Evolutionary conservation across 2,113 vertebrate species (phyloP), one percentile per base, ranked within the genome.

Genomic region (Pholis gunnellus): DNA sequence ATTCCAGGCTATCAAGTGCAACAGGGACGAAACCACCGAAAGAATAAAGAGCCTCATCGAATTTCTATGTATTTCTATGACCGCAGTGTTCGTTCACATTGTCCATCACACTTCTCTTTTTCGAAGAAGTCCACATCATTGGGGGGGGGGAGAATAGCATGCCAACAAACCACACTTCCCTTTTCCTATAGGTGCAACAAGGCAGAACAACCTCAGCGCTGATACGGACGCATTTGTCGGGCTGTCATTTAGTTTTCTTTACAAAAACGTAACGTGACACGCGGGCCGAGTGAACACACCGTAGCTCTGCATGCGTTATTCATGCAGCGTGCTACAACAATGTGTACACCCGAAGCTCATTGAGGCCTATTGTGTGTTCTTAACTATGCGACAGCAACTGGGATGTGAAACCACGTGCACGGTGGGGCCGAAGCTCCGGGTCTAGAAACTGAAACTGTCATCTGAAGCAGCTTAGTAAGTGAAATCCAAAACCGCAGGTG

Each of bases 401-500:
- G 87, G 90, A 90, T 90, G 86, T 89, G 91, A 90, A 90, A 91
- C 84, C 76, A 40, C 36, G 71, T 27, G 54, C 81, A 54, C 2
- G 22, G 25, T 61, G 72, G 81, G 59, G 66, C 67, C 57, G 38
- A 4, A 69, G 78, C 68, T 81, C 14, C 18, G 74, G 77, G 70
- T 85, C 64, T 64, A 81, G 84, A 86, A 84, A 90, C 71, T 79
- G 78, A 87, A 86, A 88, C 83, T 31, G 88, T 89, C 84, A 92
- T 78, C 82, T 82, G 86, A 93, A 88, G 88, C 85, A 87, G 74
- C 76, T 70, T 52, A 50, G 79, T 72, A 89, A 90, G 85, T 88
- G 92, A 93, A 93, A 94, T 93, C 59, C 63, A 79, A 92, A 83
- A 79, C 84, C 48, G 44, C 64, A 79, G 68, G 79, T 82, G 80